Evolutionary conservation across 2,888 invertebrate genomes (phyloP), one percentile per base, ranked within the genome.

Genomic region (Villa cingulata): DNA sequence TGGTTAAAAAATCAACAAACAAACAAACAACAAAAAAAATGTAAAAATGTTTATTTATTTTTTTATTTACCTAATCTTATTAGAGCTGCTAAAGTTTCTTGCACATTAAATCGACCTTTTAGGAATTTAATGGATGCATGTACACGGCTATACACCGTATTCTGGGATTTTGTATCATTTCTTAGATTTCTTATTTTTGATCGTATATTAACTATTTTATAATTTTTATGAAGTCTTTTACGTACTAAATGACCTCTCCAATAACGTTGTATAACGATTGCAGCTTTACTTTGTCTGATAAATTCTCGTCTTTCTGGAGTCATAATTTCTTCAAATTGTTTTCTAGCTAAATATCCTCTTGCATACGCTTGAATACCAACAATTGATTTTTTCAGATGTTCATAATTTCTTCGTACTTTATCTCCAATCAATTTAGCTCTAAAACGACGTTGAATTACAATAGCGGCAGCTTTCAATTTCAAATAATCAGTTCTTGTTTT

Each of bases 181-280:
- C 59, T 59, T 12, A 65, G 56, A 32, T 58, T 53, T 2, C 54
- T 50, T 32, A 68, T 58, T 18, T 63, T 62, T 12, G 53, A 51
- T 2, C 67, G 57, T 47, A 68, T 65, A 15, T 51, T 51, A 18
- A 53, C 43, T 1, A 67, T 53, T 16, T 56, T 57, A 10, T 58
- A 47, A 43, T 57, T 59, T 16, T 61, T 59, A 37, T 58, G 62
- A 23, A 10, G 4, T 10, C 57, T 58, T 16, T 57, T 58, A 12
- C 70, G 63, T 4, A 58, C 68, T 20, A 57, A 59, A 56, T 76
- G 70, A 0, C 77, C 78, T 2, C 76, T 73, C 69, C 74, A 77
- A 41, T 71, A 63, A 5, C 75, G 73, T 70, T 84, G 83, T 57
- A 84, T 83, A 58, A 73, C 73, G 3, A 70, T 70, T 14, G 78